Conservation (phyloP, 2,888 invertebrate genomes). For the Pammene fasciana region DNA sequence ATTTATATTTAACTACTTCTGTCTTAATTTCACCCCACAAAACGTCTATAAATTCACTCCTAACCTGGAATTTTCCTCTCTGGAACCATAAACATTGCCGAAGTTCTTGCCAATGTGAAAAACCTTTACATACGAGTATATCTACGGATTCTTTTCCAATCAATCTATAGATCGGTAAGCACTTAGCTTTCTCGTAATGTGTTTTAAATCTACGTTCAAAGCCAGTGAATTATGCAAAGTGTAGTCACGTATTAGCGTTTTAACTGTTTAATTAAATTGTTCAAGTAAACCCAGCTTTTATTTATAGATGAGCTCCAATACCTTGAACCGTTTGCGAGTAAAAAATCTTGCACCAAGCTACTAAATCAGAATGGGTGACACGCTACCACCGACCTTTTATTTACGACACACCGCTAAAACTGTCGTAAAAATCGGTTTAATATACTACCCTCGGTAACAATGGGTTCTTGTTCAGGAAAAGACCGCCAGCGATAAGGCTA, state of each 20-base stretch:
- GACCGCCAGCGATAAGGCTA: not conserved
- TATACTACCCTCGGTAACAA: conserved; percentile 9
- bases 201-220: conserved; percentile 14
- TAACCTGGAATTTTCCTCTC: conserved; percentile 12
- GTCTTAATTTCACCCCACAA: conserved; percentile 4
- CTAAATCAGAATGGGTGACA: conserved; percentile 18
- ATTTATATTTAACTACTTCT: not conserved
- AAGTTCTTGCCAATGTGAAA: no score
- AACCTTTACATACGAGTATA: no score
- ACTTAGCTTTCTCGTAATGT: conserved; percentile 32
- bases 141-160: not conserved
- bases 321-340: not conserved
- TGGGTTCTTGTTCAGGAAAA: conserved; percentile 9
- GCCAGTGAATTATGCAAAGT: conserved; percentile 33
- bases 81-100: conserved; percentile 18
- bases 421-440: conserved; percentile 20
- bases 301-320: not conserved
- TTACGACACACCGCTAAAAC: conserved; percentile 25
- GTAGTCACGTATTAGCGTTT: conserved; percentile 15
- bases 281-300: not conserved
- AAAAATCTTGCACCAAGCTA: not conserved
- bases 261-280: conserved; percentile 1
- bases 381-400: conserved; percentile 17
- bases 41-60: conserved; percentile 2
- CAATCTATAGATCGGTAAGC: conserved; percentile 24